These are phyloP conservation scores for Bagarius yarrelli DNA, from an alignment of 2,113 vertebrate genomes.

Conservation along the genomic window DNA sequence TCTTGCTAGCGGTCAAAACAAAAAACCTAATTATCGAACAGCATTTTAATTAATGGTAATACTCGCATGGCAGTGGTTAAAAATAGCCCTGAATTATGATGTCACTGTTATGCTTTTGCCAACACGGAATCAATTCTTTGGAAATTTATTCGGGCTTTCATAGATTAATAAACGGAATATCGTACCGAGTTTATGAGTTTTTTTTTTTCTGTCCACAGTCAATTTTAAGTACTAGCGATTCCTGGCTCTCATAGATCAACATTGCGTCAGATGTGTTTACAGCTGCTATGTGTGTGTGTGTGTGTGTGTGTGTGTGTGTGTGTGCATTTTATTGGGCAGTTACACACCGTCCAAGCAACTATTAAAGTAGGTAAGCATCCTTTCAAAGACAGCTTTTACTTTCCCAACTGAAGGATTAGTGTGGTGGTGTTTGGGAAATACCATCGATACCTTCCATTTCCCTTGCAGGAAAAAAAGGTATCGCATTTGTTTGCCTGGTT, in stretches of 20 bases:
- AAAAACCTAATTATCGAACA: constrained; percentile 24
- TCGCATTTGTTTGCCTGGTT: background rate
- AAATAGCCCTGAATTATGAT: constrained; percentile 57
- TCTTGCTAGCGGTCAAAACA: constrained; percentile 55
- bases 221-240: constrained; percentile 20
- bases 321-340: background rate
- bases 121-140: constrained; percentile 41
- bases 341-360: background rate
- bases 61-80: constrained; percentile 55
- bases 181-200: background rate
- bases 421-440: background rate
- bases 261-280: background rate
- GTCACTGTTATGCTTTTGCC: background rate
- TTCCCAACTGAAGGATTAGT: background rate
- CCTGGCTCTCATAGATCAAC: background rate
- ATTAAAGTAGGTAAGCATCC: background rate
- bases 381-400: background rate
- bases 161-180: constrained; percentile 32
- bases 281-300: no score
- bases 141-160: constrained; percentile 29
- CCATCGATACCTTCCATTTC: background rate
- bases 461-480: background rate
- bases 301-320: no score
- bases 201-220: constrained; percentile 26
- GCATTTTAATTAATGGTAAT: constrained; percentile 23